Evolutionary conservation across 2,113 vertebrate species (phyloP).

Genomic region (Synchiropus splendidus): DNA sequence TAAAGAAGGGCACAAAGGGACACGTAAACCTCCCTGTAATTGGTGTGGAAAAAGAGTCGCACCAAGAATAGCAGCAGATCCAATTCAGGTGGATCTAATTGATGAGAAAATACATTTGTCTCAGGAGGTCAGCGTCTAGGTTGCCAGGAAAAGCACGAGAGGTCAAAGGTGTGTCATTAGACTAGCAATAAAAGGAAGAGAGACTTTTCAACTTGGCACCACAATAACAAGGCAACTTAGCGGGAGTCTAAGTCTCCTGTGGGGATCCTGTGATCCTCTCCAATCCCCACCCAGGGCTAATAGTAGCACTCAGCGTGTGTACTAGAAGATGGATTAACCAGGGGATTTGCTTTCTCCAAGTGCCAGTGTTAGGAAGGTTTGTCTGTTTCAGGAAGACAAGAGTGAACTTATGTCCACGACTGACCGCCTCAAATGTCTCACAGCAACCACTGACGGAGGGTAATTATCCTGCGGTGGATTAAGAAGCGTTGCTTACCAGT

Average conservation of each 20-base stretch:
- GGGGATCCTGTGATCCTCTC: constrained; percentile 45
- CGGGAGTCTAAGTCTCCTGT: constrained; percentile 34
- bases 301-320: constrained; percentile 35
- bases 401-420: constrained; percentile 4
- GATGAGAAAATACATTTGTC: no score
- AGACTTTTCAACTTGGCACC: constrained; percentile 20
- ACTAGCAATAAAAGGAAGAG: constrained; percentile 13
- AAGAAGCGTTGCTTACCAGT: constrained; percentile 78
- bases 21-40: no score
- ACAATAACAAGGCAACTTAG: constrained; percentile 33
- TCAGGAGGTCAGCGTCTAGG: no score
- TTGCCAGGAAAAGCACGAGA: constrained; percentile 14
- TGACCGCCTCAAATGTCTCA: background rate
- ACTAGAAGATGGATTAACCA: constrained; percentile 20
- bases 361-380: constrained; percentile 2
- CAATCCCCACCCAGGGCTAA: constrained; percentile 36
- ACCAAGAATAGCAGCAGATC: no score
- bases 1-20: no score
- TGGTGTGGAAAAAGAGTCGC: no score
- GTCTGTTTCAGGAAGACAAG: constrained; percentile 1
- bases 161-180: constrained; percentile 28
- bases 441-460: background rate
- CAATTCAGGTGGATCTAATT: no score
- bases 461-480: background rate
- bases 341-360: constrained; percentile 10